Base-by-base conservation (phyloP, 1,140 invertebrate species). In the Agrypnia vestita region DNA sequence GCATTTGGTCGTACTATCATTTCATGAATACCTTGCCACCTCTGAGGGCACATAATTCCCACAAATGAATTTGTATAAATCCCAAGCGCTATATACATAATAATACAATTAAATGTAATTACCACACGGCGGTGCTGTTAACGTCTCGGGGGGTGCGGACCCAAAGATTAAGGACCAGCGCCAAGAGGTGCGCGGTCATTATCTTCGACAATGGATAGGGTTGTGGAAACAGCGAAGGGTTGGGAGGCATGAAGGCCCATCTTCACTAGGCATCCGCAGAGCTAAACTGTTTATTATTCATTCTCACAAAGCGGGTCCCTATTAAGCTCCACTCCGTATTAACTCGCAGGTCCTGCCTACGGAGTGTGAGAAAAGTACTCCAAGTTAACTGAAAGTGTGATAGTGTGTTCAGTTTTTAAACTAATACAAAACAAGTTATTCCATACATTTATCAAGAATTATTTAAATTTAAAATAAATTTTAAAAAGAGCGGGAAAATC, bases 231-330 rank as follows among this genome's bases (percentile, higher is more conserved):
- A n/a, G 11, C 12, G 3, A 12, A 0, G 1, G 11, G 12, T 1
- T 13, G 10, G 46, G 4, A 3, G 25, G 17, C 35, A 67, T 74
- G 55, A 59, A 74, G 1, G 51, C 53, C 72, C 72, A 59, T 59
- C 51, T 74, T 74, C 43, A 59, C 19, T 19, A 43, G 13, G 56
- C 35, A 56, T 44, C 51, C 72, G 56, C 53, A 13, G 64, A 80
- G 79, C 77, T 81, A 81, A 81, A 81, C 76, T 81, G 80, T 81
- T 78, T 81, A 81, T 81, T 81, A 81, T 81, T 81, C 80, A 81
- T 81, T 75, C 61, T 53, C 55, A 81, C 76, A 78, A 81, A 81
- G 76, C 67, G 53, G 12, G 51, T 25, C 55, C 72, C 51, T 74
- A 15, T 46, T 67, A 46, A 67, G 35, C n/a, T n/a, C 13, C 49